These are phyloP conservation scores for Anniella stebbinsi DNA, from an alignment of 2,797 vertebrate species.

Conservation along the genomic window DNA sequence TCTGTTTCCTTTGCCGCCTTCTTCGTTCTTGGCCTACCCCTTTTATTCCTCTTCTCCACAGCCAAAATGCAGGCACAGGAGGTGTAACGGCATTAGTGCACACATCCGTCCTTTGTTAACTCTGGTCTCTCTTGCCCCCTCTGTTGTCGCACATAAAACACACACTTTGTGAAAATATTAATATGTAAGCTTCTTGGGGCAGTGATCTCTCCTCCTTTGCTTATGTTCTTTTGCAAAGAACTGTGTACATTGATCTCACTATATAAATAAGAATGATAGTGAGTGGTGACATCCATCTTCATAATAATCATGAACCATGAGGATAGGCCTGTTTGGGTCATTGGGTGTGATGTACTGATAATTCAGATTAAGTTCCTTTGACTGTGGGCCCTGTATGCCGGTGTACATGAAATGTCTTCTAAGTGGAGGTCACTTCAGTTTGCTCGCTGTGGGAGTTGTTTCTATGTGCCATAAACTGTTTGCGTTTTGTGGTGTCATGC, in stretches of 20 bases:
- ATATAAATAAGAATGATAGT: neutral
- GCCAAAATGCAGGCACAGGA: neutral
- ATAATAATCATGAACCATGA: neutral
- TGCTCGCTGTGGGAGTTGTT: neutral
- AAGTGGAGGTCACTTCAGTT: neutral
- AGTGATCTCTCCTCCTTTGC: no score
- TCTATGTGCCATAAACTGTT: neutral
- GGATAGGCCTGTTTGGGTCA: neutral
- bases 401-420: neutral
- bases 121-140: neutral
- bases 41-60: neutral
- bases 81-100: neutral
- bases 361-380: neutral
- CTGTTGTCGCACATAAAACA: neutral
- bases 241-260: neutral
- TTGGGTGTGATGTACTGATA: neutral
- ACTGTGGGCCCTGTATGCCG: neutral
- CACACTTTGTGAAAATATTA: neutral
- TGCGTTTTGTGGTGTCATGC: no score
- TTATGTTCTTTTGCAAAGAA: neutral
- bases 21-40: neutral
- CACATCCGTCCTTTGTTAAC: neutral
- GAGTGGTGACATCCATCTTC: neutral
- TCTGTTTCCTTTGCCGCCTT: neutral
- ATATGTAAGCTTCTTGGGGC: neutral